Evolutionary conservation across 2,113 vertebrate genomes (phyloP), one percentile per base, ranked within the genome.

Genomic region (Prolemur simus): DNA sequence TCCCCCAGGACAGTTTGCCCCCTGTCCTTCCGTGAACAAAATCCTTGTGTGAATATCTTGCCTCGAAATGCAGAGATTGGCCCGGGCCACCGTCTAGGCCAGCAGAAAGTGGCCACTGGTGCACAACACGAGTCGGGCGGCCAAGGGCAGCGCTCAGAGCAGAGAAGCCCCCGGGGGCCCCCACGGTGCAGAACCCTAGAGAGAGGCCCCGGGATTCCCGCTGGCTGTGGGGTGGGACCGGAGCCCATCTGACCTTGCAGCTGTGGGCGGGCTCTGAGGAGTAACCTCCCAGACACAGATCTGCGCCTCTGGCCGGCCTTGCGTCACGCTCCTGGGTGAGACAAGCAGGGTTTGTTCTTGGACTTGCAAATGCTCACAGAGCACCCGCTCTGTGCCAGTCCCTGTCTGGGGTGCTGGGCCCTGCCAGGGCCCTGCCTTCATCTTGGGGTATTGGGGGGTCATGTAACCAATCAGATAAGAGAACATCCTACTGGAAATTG

Each of bases 121-220:
- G 10, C 42, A 10, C 12, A 21, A 27, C 42, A 27, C 3, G 42
- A 21, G 37, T 7, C 11, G 23, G n/a, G 27, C 63, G 7, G 27
- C 20, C 71, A 18, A 18, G 6, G 29, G 1, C 13, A 3, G 81
- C 2, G 18, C 66, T 32, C 29, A n/a, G 12, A 52, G 73, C 47
- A 27, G 56, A 49, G 49, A 14, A 0, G 14, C 1, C 11, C 11
- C 85, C 0, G 3, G 20, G 52, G 20, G 9, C 0, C 42, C 32
- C 49, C 18, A 1, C 0, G n/a, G 25, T 0, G 21, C 52, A 37
- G 77, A 56, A 14, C 25, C n/a, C 34, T 6, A 37, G 34, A 25
- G 34, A 52, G 77, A 20, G 17, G 8, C 11, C 0, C 20, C 23
- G 52, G 77, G 52, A n/a, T 25, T n/a, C 23, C 37, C 21, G 11